Percentiles rank a stretch among this genome's conserved stretches.
phyloP scores from a whole-genome alignment of 2,113 vertebrate genomes.

The Leucoraja erinaceus region DNA sequence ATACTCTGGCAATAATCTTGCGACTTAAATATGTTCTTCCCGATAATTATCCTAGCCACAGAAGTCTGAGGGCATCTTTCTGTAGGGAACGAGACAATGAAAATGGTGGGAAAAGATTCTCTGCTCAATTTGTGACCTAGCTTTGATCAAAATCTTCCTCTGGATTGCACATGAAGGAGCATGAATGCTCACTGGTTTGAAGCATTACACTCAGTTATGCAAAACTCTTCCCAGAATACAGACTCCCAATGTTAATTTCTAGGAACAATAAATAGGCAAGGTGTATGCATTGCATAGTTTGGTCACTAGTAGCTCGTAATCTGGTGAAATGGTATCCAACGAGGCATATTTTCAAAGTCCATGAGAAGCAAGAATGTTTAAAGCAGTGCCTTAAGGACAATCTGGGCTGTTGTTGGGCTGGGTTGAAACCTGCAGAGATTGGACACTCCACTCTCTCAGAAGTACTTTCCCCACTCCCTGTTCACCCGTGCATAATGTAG shows the following conservation, averaged over 20 bases:
- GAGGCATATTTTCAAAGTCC: background rate
- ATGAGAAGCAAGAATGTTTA: background rate
- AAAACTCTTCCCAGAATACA: background rate
- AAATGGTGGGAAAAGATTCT: background rate
- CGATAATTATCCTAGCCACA: background rate
- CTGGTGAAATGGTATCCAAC: background rate
- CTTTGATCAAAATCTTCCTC: background rate
- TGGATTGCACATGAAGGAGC: too few species aligned
- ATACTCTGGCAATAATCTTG: background rate
- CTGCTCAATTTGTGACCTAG: background rate
- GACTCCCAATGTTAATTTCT: background rate
- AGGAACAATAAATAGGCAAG: background rate
- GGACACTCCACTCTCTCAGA: background rate
- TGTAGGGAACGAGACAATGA: background rate
- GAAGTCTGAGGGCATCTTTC: background rate
- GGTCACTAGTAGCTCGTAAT: background rate
- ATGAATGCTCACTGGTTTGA: background rate
- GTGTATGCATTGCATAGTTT: background rate
- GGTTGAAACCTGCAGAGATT: background rate
- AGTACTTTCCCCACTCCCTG: background rate
- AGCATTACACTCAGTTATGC: background rate
- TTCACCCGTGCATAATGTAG: too few species aligned
- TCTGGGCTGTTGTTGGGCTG: background rate
- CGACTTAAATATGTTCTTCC: background rate
- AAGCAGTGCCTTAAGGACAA: background rate